phyloP scores from a whole-genome alignment of 1,140 invertebrate species.

The Vanessa tameamea region DNA sequence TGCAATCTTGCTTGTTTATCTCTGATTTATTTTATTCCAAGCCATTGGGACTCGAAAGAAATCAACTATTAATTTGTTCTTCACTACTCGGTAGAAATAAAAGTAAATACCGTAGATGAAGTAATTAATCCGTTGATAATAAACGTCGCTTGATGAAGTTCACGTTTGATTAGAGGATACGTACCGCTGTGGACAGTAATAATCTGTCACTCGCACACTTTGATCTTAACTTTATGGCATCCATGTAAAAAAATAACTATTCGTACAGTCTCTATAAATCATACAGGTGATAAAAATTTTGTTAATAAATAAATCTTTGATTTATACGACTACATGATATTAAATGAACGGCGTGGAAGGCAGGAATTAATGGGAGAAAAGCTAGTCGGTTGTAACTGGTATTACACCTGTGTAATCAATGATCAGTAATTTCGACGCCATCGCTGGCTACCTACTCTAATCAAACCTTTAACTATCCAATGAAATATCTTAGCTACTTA shows the following conservation, averaged over 20 bases:
- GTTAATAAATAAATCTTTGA: constrained; percentile 14
- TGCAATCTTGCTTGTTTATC: constrained; percentile 73
- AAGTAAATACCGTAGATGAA: constrained; percentile 70
- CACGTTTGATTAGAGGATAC: constrained; percentile 50
- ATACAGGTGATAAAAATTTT: constrained; percentile 2
- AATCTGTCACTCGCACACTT: constrained; percentile 41
- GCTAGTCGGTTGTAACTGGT: constrained; percentile 33
- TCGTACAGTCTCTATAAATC: constrained; percentile 1
- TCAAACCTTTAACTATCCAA: constrained; percentile 38
- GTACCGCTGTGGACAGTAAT: constrained; percentile 40
- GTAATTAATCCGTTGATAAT: constrained; percentile 73
- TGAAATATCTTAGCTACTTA: constrained; percentile 36
- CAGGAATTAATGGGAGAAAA: constrained; percentile 31
- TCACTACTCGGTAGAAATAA: constrained; percentile 49
- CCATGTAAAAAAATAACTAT: constrained; percentile 23
- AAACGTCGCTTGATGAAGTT: constrained; percentile 57
- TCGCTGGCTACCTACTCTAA: constrained; percentile 37
- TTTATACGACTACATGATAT: constrained; percentile 5
- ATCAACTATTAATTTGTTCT: constrained; percentile 74
- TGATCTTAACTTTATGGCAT: constrained; percentile 37
- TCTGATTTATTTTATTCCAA: constrained; percentile 77
- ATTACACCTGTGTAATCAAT: constrained; percentile 38
- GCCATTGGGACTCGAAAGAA: constrained; percentile 66
- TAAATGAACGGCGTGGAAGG: constrained; percentile 21
- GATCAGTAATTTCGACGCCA: constrained; percentile 41